Evolutionary conservation across 2,888 invertebrate species (phyloP).

Genomic region (Blastobasis lacticolella): DNA sequence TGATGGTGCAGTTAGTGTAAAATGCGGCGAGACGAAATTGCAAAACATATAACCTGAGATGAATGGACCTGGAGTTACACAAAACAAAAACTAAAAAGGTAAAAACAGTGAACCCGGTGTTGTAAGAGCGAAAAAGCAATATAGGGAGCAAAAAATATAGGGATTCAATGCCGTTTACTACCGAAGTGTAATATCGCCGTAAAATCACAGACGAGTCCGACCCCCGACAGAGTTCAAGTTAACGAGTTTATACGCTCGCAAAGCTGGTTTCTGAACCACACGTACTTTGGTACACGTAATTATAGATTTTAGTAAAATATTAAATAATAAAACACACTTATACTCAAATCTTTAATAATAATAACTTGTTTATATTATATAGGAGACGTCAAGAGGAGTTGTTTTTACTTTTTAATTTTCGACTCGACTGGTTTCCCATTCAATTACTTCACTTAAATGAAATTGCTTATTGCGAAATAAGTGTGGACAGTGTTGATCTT

Average conservation of each 20-base stretch:
- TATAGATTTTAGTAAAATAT: too few relatives aligned
- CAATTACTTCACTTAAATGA: too few relatives aligned
- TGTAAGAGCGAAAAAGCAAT: background rate
- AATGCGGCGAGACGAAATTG: slow-evolving; percentile 2
- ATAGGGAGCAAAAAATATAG: slow-evolving; percentile 14
- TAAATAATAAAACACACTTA: too few relatives aligned
- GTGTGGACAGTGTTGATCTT: too few relatives aligned
- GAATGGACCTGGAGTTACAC: background rate
- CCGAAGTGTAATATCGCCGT: slow-evolving; percentile 30
- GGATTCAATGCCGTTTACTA: slow-evolving; percentile 28
- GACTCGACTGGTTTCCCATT: too few relatives aligned
- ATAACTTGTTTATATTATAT: too few relatives aligned
- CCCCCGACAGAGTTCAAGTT: slow-evolving; percentile 33
- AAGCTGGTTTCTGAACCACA: too few relatives aligned
- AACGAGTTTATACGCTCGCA: slow-evolving; percentile 17
- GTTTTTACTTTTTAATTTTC: too few relatives aligned
- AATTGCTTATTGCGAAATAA: too few relatives aligned
- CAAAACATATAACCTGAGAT: background rate
- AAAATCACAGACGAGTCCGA: slow-evolving; percentile 39
- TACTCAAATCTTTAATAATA: too few relatives aligned
- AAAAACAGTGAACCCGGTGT: background rate
- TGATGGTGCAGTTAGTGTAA: background rate
- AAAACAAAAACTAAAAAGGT: background rate
- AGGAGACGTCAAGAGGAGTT: too few relatives aligned
- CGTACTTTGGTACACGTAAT: too few relatives aligned